These are phyloP conservation scores for Pycnonotus jocosus DNA, from an alignment of 2,113 vertebrate species.

Conservation along the genomic window DNA sequence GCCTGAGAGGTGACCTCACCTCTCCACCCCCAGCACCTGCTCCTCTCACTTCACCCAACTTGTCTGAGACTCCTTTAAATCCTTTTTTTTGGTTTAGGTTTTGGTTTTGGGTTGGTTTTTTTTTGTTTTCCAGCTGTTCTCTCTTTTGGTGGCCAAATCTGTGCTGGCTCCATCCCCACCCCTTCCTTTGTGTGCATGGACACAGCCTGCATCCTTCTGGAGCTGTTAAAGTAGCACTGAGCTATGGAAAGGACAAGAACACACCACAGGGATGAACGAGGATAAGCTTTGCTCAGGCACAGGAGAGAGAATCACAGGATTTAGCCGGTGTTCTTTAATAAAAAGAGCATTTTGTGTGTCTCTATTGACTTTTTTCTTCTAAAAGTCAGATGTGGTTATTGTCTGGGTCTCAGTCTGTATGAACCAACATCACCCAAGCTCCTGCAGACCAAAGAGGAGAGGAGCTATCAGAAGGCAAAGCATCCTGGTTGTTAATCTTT, in stretches of 20 bases:
- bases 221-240: not conserved
- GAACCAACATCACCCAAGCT: not conserved
- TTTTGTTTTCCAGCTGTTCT: not conserved
- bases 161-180: not conserved
- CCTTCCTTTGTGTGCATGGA: not conserved
- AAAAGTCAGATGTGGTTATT: not conserved
- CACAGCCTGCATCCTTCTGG: not conserved
- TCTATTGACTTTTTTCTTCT: not conserved
- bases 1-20: rapidly evolving
- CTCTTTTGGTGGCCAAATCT: not conserved
- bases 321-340: not conserved
- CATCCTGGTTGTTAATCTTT: not conserved
- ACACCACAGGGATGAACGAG: not conserved
- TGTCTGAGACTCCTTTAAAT: not conserved
- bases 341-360: not conserved
- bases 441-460: not conserved
- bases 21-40: not conserved
- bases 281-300: not conserved
- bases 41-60: not conserved
- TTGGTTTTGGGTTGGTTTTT: not conserved
- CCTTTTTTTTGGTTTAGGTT: not conserved
- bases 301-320: not conserved
- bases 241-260: not conserved
- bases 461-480: not conserved
- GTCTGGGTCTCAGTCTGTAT: not conserved